Base-by-base conservation (phyloP, 2,113 vertebrate genomes). In the Oryzias woworae region DNA sequence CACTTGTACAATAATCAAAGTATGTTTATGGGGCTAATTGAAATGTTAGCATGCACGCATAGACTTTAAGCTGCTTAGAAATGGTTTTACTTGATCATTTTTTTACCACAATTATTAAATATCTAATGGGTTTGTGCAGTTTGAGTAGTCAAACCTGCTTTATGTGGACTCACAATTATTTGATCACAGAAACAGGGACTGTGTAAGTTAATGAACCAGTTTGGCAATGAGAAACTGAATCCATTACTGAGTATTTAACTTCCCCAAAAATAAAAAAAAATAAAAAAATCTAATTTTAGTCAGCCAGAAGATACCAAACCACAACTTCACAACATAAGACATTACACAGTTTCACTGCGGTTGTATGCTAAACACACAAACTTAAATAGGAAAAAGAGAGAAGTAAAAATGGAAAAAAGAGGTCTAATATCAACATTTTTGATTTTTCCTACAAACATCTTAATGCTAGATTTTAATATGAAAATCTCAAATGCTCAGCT, bases 341-440 rank as follows among this genome's bases (percentile, higher is more conserved):
- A 69, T 52, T 23, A 55, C 69, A 51, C 61, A 71, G 73, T 81
- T 72, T 63, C 69, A n/a, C 55, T 71, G 63, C 75, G 83, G 73
- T 80, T 84, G 49, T 77, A 86, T 80, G 82, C 73, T 81, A 85
- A 84, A 66, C 61, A 73, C 57, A 78, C 62, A 70, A 61, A 73
- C 81, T 26, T 48, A 78, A 69, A 46, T 71, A 56, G 23, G 50
- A 53, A 55, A 68, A 62, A 20, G 10, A 48, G 12, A 24, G 7
- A 50, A 5, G 26, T 36, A 62, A 36, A 36, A 53, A 28, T 6
- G 31, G 17, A 26, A 48, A 62, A 42, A 50, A 75, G n/a, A 79
- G 64, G 49, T 73, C 36, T n/a, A 7, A 58, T 77, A 77, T 78
- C 78, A 79, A 73, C 77, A 60, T 78, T 62, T 41, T 66, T 41